Percentiles rank a stretch among this genome's conserved stretches.
These are phyloP conservation scores for Enteromius treurensis DNA, from an alignment of 2,797 vertebrate species.

Conservation along the genomic window DNA sequence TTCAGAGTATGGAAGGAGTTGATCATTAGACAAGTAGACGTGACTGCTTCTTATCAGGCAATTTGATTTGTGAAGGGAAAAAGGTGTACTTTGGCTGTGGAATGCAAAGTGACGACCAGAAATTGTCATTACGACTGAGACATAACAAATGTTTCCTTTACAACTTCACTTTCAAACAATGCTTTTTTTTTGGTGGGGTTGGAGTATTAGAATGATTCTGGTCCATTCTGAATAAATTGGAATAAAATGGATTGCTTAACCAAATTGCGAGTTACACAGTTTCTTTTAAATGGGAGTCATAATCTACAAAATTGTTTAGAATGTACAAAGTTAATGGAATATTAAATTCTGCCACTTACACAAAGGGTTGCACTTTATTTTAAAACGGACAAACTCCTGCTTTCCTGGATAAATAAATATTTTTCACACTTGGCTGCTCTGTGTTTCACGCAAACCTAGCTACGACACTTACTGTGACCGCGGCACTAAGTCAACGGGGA, in stretches of 20 bases:
- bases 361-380: not conserved
- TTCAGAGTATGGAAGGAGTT: slow-evolving; percentile 14
- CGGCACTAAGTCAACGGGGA: no score
- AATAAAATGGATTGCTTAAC: not conserved
- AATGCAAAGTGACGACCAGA: slow-evolving; percentile 21
- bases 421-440: no score
- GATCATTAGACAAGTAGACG: slow-evolving; percentile 21
- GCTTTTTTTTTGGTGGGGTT: not conserved
- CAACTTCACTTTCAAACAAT: slow-evolving; percentile 27
- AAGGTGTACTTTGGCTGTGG: slow-evolving; percentile 15
- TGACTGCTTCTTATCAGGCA: slow-evolving; percentile 12
- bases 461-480: no score
- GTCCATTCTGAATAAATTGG: not conserved
- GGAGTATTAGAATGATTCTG: not conserved
- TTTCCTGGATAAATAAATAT: no score
- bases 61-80: slow-evolving; percentile 31
- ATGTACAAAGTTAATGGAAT: not conserved
- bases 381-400: no score
- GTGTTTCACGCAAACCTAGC: no score
- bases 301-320: not conserved
- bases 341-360: not conserved
- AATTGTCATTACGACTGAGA: slow-evolving; percentile 31
- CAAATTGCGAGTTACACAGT: not conserved
- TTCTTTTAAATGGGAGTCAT: not conserved
- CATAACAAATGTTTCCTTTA: slow-evolving; percentile 47